phyloP scores from a whole-genome alignment of 2,113 vertebrate species.

The Antechinus stuartii region DNA sequence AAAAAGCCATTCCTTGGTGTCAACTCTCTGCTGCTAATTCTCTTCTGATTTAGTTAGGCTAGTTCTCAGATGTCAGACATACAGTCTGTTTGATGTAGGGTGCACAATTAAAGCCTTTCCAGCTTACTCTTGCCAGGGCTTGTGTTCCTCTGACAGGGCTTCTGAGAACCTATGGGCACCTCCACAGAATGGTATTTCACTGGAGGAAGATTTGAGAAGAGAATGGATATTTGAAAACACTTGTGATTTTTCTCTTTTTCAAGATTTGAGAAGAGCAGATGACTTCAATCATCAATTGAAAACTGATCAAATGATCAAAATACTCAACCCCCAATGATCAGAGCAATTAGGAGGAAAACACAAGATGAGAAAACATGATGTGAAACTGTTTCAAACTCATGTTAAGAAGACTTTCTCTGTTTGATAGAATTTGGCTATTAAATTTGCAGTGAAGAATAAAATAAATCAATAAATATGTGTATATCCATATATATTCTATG shows the following conservation, averaged over 20 bases:
- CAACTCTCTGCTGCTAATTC: background rate
- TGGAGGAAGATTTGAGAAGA: background rate
- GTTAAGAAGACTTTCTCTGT: background rate
- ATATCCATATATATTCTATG: background rate
- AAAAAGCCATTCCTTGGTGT: background rate
- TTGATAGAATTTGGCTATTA: conserved; percentile 3
- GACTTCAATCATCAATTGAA: background rate
- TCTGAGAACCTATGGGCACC: background rate
- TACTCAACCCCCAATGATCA: background rate
- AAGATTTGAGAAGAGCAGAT: background rate
- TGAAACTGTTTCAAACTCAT: conserved; percentile 27
- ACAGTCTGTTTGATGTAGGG: background rate
- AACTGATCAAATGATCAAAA: background rate
- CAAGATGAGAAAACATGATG: background rate
- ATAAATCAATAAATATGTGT: no score
- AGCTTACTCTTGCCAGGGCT: background rate
- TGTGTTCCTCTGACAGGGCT: background rate
- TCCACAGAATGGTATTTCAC: background rate
- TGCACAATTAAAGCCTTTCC: background rate
- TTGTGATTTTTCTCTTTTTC: background rate
- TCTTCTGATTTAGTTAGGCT: background rate
- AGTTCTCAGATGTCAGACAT: background rate
- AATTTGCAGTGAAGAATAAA: conserved; percentile 28
- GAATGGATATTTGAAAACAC: background rate
- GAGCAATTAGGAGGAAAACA: background rate